A percentile compares a stretch with the other conserved stretches of the same genome.
phyloP scores from a whole-genome alignment of 2,113 vertebrate genomes.

The Hippocampus abdominalis region DNA sequence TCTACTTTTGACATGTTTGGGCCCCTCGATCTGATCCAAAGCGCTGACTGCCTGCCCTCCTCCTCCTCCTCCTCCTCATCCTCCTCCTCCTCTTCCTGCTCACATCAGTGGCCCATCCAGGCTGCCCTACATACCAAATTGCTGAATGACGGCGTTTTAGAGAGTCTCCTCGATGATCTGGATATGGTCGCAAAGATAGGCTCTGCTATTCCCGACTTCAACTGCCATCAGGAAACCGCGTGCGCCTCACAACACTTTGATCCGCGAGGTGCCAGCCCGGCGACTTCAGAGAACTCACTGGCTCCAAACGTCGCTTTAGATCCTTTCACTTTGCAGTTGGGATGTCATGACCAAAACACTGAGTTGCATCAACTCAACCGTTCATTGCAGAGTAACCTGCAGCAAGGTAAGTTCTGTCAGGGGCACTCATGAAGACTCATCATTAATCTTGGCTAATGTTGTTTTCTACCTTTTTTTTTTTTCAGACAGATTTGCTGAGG shows the following conservation, averaged over 20 bases:
- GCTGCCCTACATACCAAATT: slow-evolving; percentile 19
- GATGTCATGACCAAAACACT: slow-evolving; percentile 34
- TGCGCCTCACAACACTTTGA: slow-evolving; percentile 1
- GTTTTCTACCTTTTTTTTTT: slow-evolving; percentile 23
- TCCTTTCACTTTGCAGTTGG: slow-evolving; percentile 40
- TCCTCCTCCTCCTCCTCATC: background rate
- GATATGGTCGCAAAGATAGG: slow-evolving; percentile 25
- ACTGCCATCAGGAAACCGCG: slow-evolving; percentile 11
- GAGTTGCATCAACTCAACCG: slow-evolving; percentile 72
- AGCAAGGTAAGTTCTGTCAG: slow-evolving; percentile 51
- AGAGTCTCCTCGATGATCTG: slow-evolving; percentile 67
- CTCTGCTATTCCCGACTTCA: background rate
- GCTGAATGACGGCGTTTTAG: slow-evolving; percentile 61
- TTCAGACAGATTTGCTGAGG: slow-evolving; percentile 62
- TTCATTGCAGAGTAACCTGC: slow-evolving; percentile 45
- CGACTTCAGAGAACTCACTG: slow-evolving; percentile 10
- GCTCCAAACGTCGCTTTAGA: slow-evolving; percentile 18
- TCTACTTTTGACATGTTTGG: slow-evolving; percentile 68
- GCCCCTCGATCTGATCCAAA: slow-evolving; percentile 24
- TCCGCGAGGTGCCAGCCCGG: background rate
- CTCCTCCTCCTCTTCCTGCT: background rate
- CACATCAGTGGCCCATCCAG: slow-evolving; percentile 23
- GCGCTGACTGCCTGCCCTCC: background rate
- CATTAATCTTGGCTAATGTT: slow-evolving; percentile 1
- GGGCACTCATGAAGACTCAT: background rate